Percentiles rank a stretch among this genome's conserved stretches.
Conservation (phyloP, 2,888 invertebrate species). For the Standfussiana lucernea region DNA sequence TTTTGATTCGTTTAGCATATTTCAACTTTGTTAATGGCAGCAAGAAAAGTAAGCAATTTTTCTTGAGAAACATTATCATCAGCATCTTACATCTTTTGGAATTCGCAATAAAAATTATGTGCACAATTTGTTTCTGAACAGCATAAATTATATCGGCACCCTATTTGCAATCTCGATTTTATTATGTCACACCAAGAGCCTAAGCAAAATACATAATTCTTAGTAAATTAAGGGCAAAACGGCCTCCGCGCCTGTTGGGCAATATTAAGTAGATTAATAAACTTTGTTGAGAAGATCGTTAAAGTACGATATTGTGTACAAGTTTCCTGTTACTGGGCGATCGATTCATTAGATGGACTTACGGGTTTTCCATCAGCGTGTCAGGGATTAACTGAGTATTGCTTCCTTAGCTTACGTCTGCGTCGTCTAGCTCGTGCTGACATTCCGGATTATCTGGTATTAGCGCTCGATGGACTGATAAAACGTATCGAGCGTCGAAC, state of each 20-base stretch:
- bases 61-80: not conserved
- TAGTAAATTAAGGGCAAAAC: slow-evolving; percentile 45
- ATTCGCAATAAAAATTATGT: not conserved
- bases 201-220: slow-evolving; percentile 51
- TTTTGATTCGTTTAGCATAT: not conserved
- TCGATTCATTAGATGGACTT: slow-evolving; percentile 67
- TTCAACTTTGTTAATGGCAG: not conserved
- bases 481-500: slow-evolving; percentile 61
- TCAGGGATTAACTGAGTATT: slow-evolving; percentile 67
- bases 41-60: not conserved
- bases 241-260: slow-evolving; percentile 46
- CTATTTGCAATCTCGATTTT: slow-evolving; percentile 36
- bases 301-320: slow-evolving; percentile 61
- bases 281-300: slow-evolving; percentile 62
- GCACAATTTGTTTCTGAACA: not conserved
- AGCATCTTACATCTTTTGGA: not conserved
- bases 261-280: slow-evolving; percentile 66
- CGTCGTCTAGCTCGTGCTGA: slow-evolving; percentile 50
- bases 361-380: slow-evolving; percentile 63
- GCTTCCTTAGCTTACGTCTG: slow-evolving; percentile 63
- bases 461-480: slow-evolving; percentile 67
- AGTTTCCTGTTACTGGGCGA: slow-evolving; percentile 66
- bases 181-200: slow-evolving; percentile 48
- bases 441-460: slow-evolving; percentile 68
- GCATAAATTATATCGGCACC: slow-evolving; percentile 18